Evolutionary conservation across 64 coral and sea anemone species (phyloP).

Genomic region (Platygyra sinensis): DNA sequence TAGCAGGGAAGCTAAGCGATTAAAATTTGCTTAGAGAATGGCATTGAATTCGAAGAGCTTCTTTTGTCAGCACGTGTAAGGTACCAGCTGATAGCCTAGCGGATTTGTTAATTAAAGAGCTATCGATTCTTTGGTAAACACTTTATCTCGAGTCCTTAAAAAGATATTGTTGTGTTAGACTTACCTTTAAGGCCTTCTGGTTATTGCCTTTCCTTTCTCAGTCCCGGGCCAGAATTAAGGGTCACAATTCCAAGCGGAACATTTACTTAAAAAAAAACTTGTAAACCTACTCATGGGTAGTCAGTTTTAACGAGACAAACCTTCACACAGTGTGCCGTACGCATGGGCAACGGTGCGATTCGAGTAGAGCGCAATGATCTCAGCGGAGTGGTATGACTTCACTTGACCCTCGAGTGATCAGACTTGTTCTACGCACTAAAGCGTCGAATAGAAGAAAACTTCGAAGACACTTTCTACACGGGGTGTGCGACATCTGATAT

Average conservation of each 20-base stretch:
- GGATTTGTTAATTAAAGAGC: neutral
- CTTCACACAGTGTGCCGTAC: neutral
- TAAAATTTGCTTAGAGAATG: neutral
- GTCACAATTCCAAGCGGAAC: neutral
- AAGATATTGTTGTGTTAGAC: neutral
- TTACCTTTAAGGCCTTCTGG: neutral
- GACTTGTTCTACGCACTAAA: neutral
- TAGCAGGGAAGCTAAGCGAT: neutral
- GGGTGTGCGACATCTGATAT: neutral
- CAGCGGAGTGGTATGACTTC: conserved; percentile 32
- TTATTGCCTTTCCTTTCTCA: neutral
- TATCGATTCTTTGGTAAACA: neutral
- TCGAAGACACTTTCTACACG: neutral
- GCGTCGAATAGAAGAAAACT: neutral
- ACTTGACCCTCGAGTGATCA: conserved; percentile 8
- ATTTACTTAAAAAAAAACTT: neutral
- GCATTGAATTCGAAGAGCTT: neutral
- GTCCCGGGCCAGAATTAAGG: neutral
- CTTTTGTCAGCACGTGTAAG: neutral
- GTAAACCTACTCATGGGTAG: conserved; percentile 44
- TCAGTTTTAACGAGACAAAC: neutral
- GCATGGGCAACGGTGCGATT: conserved; percentile 28
- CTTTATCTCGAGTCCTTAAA: neutral
- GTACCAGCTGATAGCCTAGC: neutral
- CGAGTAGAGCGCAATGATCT: conserved; percentile 9